Base-by-base conservation (phyloP, 2,113 vertebrate species). In the Leucoraja erinaceus region DNA sequence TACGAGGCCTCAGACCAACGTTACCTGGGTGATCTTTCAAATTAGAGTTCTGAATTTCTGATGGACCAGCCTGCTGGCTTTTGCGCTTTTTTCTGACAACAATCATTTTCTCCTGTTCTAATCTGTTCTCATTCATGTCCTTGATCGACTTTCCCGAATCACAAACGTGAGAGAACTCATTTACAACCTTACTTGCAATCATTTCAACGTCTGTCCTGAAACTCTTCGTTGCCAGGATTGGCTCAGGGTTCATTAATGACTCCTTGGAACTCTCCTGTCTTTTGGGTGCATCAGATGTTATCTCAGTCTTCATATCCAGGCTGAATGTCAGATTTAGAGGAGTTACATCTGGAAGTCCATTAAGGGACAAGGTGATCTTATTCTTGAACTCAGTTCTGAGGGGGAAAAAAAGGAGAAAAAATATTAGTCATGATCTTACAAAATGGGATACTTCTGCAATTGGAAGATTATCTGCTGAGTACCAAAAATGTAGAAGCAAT, bases 261-360 rank as follows among this genome's bases (percentile, higher is more conserved):
- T 97, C 98, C 97, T 99, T 99, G 95, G 99, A 97, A 95, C 96
- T 97, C 95, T 99, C 98, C 96, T 97, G 98, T 97, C 97, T 98
- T 95, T 97, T 97, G 95, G 98, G 96, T 94, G 97, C 96, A 95
- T 98, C 98, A 96, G 98, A 96, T 93, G 98, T 95, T 96, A 98
- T 96, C 96, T 99, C 99, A 97, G 98, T 99, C 98, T 99, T 99
- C 99, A 99, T 99, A 96, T 96, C 97, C 97, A 97, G 97, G 96
- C 96, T 94, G 95, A 96, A 94, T 93, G 95, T 95, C 94, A 94
- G 95, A 91, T 95, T 93, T 94, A 95, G 94, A 90, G 84, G 28
- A 91, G 94, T 95, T 94, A 95, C 95, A 96, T 95, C 95, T 95
- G 96, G 94, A 96, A 96, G 94, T 96, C 97, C 96, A 96, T 97